Conservation (phyloP, 2,113 vertebrate species). For the Gymnarchus niloticus region DNA sequence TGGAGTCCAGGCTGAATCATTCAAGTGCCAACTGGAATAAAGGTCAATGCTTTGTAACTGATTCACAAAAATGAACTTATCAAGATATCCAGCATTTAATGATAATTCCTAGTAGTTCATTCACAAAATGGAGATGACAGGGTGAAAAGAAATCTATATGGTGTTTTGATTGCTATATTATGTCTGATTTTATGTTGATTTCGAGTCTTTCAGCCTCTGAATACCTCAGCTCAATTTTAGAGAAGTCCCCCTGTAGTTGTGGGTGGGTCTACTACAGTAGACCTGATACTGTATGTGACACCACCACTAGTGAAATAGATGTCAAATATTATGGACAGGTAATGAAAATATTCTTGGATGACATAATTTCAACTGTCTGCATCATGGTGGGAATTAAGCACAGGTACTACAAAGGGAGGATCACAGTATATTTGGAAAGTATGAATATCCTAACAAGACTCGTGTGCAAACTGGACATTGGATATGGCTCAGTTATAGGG, state of each 20-base stretch:
- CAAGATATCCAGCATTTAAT: background rate
- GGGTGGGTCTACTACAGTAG: background rate
- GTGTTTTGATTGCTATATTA: background rate
- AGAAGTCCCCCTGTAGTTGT: background rate
- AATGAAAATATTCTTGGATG: background rate
- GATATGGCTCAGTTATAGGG: background rate
- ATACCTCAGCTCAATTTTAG: background rate
- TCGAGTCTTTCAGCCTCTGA: background rate
- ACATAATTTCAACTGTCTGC: background rate
- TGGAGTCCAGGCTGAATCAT: background rate
- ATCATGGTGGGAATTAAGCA: background rate
- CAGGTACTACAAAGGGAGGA: background rate
- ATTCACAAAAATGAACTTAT: background rate
- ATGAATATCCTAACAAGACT: background rate
- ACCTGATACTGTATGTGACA: background rate
- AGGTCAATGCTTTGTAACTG: conserved; percentile 5
- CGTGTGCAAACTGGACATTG: background rate
- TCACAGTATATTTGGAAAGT: background rate
- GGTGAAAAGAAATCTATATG: background rate
- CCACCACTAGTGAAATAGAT: background rate
- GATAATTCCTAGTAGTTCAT: background rate
- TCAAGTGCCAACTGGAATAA: conserved; percentile 20
- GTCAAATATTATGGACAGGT: background rate
- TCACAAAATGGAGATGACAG: background rate
- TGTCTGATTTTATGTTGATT: background rate